Evolutionary conservation across 1,140 invertebrate genomes (phyloP), one percentile per base, ranked within the genome.

Genomic region (Ceratina australensis): DNA sequence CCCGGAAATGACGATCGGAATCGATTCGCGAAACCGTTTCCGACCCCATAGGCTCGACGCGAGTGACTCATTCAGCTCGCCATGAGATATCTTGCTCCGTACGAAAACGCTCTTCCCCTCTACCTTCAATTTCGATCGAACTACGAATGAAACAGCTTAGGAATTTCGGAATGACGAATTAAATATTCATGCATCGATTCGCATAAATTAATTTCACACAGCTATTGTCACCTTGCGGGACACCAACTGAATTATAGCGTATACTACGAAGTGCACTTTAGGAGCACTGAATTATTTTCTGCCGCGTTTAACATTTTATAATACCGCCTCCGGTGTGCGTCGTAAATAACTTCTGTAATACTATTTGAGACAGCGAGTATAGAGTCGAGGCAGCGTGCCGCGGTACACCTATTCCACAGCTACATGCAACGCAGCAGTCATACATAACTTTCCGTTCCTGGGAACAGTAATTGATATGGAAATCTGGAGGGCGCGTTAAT

Each of bases 1-100:
- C 33, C 33, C 2, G 72, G 72, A 75, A 75, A 75, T 59, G 22
- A 49, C 72, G 28, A 47, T 57, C 72, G 50, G 59, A 75, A 75
- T 66, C 63, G 63, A 75, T 42, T 66, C 28, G n/a, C n/a, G 33
- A 28, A 49, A 60, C 52, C 52, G 50, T 10, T 54, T 7, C 1
- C 59, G 42, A 16, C 33, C 10, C 33, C 28, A 22, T n/a, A 24
- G 56, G 50, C 22, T n/a, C n/a, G 57, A 72, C 52, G n/a, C 69
- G 59, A 72, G 57, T 72, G 57, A 61, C 42, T 72, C 69, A 61
- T 24, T 60, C 18, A n/a, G 28, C 33, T 22, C 26, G 26, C 26
- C 13, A 13, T 13, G 26, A 42, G 42, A 68, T n/a, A n/a, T 56
- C 18, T 24, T 33, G 26, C 3, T 18, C 52, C 52, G 1, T 54